Evolutionary conservation across 2,113 vertebrate genomes (phyloP).

Genomic region (Nestor notabilis): DNA sequence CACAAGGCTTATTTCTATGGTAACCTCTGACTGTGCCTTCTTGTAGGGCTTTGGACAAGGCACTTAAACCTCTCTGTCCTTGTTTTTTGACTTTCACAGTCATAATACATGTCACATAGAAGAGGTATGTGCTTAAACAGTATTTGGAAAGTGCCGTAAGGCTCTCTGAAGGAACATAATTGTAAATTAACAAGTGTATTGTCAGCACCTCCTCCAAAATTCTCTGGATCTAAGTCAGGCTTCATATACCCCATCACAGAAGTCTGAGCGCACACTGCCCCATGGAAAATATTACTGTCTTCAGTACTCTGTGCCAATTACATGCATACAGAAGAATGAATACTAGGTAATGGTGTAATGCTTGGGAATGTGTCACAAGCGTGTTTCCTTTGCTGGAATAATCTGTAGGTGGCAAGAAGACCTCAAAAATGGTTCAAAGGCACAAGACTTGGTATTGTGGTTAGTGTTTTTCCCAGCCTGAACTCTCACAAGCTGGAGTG

Average conservation of each 20-base stretch:
- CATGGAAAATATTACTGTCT: not conserved
- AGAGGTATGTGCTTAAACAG: conserved; percentile 14
- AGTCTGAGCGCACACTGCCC: not conserved
- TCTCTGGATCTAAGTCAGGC: conserved; percentile 17
- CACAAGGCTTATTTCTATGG: not conserved
- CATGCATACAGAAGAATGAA: not conserved
- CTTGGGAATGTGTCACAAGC: not conserved
- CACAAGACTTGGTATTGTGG: not conserved
- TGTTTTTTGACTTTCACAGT: not conserved
- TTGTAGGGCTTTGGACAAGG: not conserved
- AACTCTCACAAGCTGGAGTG: not conserved
- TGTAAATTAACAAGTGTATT: conserved; percentile 52
- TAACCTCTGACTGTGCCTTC: not conserved
- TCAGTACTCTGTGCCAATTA: not conserved
- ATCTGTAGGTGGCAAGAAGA: conserved; percentile 48
- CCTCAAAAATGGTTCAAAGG: not conserved
- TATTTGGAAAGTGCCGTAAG: conserved; percentile 21
- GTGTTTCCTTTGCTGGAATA: not conserved
- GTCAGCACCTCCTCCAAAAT: conserved; percentile 45
- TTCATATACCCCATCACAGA: not conserved
- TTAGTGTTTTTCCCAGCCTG: not conserved
- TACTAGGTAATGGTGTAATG: not conserved
- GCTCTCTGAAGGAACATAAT: not conserved
- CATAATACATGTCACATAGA: not conserved
- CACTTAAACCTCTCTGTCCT: not conserved